A percentile compares a stretch with the other conserved stretches of the same genome.
Evolutionary conservation across 2,113 vertebrate genomes (phyloP).

Genomic region (Hassar affinis): DNA sequence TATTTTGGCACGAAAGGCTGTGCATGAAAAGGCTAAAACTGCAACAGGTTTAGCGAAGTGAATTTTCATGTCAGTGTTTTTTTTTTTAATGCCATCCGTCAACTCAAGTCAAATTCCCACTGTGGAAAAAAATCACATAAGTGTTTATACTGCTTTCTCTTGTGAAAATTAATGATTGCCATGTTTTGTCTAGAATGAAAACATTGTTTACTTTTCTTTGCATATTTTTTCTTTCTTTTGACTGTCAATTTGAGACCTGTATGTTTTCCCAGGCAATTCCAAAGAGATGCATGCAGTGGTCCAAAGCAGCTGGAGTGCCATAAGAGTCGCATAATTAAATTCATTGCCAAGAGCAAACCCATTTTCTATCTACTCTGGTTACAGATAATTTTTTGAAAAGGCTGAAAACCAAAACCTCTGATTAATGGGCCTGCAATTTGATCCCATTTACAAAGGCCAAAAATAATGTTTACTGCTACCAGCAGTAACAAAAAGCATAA

Average conservation of each 20-base stretch:
- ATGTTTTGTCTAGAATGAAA: background rate
- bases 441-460: constrained; percentile 18
- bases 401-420: constrained; percentile 8
- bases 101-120: background rate
- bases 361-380: constrained; percentile 29
- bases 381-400: constrained; percentile 34
- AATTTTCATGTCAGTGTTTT: background rate
- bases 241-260: background rate
- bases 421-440: constrained; percentile 27
- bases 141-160: background rate
- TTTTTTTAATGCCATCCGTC: background rate
- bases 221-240: background rate
- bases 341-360: constrained; percentile 22
- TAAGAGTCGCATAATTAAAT: constrained; percentile 27
- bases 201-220: background rate
- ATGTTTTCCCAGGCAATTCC: background rate
- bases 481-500: background rate
- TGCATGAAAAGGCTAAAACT: background rate
- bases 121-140: background rate
- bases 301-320: constrained; percentile 29
- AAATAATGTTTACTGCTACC: constrained; percentile 5
- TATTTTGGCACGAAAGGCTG: background rate
- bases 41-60: background rate
- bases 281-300: constrained; percentile 23
- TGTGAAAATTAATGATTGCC: background rate